phyloP scores from a whole-genome alignment of 1,140 invertebrate species.

The Mamestra configurata region DNA sequence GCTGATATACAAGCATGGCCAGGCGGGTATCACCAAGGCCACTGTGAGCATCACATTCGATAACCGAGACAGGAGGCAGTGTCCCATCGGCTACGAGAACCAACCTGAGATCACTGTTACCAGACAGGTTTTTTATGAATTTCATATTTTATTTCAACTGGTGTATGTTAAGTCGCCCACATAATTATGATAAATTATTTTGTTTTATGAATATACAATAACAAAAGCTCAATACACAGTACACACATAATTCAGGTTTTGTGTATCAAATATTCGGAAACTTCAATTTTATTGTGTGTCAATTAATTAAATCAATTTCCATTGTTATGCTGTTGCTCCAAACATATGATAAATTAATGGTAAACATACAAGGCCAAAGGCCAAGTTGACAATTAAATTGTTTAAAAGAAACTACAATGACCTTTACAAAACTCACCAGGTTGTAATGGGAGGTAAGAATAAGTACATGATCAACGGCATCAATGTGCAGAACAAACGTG shows the following conservation, averaged over 20 bases:
- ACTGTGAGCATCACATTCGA: constrained; percentile 99
- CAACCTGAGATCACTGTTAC: constrained; percentile 98
- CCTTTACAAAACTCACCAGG: constrained; percentile 72
- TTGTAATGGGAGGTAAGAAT: constrained; percentile 94
- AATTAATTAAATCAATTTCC: background rate
- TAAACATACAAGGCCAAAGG: background rate
- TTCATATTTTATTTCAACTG: background rate
- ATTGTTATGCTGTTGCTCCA: background rate
- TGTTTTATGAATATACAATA: background rate
- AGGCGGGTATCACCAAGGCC: constrained; percentile 98
- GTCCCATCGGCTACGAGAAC: constrained; percentile 97
- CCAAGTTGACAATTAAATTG: background rate
- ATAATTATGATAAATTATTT: no score
- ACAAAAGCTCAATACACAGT: background rate
- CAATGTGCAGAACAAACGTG: constrained; percentile 95
- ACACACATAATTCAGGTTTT: no score
- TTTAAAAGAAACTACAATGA: background rate
- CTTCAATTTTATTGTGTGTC: background rate
- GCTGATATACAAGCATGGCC: constrained; percentile 98
- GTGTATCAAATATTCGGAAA: no score
- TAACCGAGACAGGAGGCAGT: constrained; percentile 94
- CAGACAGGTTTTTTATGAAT: constrained; percentile 91
- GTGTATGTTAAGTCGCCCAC: background rate
- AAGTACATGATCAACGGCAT: constrained; percentile 99
- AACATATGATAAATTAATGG: no score